These are phyloP conservation scores for Stegophylla sp. DNA, from an alignment of 2,888 invertebrate genomes.

Conservation along the genomic window DNA sequence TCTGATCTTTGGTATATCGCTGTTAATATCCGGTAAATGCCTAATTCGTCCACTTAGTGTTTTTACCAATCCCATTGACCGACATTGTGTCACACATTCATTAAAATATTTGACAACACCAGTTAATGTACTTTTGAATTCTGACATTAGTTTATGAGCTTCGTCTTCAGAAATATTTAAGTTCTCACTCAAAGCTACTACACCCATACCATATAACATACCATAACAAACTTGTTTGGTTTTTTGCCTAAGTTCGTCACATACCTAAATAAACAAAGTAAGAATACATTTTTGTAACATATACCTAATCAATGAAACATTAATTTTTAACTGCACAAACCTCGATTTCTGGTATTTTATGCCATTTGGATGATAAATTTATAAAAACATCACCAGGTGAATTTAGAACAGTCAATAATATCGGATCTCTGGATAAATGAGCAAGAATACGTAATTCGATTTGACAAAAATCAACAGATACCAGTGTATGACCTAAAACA, in stretches of 20 bases:
- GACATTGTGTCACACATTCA: slow-evolving; percentile 72
- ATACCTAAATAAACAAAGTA: slow-evolving; percentile 66
- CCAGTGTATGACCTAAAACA: slow-evolving; percentile 39
- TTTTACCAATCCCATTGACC: slow-evolving; percentile 78
- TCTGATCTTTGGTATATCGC: slow-evolving; percentile 69
- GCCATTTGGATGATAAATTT: slow-evolving; percentile 85
- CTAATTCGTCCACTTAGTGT: slow-evolving; percentile 82
- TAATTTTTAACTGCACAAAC: neutral
- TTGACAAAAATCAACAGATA: slow-evolving; percentile 89
- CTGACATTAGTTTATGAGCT: slow-evolving; percentile 78
- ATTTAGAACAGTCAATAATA: slow-evolving; percentile 69
- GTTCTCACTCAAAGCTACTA: slow-evolving; percentile 78
- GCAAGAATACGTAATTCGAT: slow-evolving; percentile 92
- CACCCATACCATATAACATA: slow-evolving; percentile 96
- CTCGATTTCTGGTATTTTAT: slow-evolving; percentile 67
- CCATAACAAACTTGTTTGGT: slow-evolving; percentile 95
- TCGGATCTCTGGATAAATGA: slow-evolving; percentile 82
- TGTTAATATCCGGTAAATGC: slow-evolving; percentile 78
- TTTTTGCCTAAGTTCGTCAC: slow-evolving; percentile 79
- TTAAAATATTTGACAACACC: slow-evolving; percentile 69
- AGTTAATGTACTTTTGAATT: slow-evolving; percentile 80
- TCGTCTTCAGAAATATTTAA: slow-evolving; percentile 80
- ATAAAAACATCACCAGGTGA: slow-evolving; percentile 77
- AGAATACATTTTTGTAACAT: neutral
- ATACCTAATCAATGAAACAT: neutral